Conservation (phyloP, 2,797 vertebrate species). For the Enteromius fasciolatus region DNA sequence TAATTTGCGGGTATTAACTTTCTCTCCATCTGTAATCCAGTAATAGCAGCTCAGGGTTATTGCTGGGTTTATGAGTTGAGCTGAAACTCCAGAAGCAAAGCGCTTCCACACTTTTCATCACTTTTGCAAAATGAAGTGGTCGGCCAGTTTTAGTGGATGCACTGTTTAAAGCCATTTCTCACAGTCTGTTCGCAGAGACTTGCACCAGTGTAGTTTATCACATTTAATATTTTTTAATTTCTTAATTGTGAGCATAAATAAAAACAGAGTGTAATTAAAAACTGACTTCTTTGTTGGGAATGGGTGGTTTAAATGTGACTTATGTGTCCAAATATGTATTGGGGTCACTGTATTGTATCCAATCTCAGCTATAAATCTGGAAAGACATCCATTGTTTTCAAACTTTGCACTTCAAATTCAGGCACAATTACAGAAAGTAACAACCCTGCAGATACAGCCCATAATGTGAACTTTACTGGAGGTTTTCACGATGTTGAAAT, state of each 20-base stretch:
- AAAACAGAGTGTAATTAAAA: neutral
- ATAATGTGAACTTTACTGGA: conserved; percentile 7
- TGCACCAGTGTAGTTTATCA: neutral
- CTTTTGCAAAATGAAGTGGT: neutral
- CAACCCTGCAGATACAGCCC: neutral
- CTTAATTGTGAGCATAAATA: neutral
- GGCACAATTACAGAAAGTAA: neutral
- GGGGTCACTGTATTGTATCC: neutral
- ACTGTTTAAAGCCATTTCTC: neutral
- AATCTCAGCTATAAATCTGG: neutral
- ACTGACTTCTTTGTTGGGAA: neutral
- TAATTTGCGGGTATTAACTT: conserved; percentile 37
- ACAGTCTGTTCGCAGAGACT: no score
- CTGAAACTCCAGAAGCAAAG: conserved; percentile 27
- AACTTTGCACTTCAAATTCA: neutral
- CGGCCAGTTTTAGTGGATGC: neutral
- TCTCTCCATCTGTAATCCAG: conserved; percentile 19
- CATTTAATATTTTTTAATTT: neutral
- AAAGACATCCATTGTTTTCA: conserved; percentile 19
- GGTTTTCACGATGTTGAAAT: conserved; percentile 13
- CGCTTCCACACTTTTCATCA: neutral
- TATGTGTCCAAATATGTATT: neutral
- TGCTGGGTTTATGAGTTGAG: conserved; percentile 28
- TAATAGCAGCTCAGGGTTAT: conserved; percentile 29
- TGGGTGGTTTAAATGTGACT: neutral